Evolutionary conservation across 2,888 invertebrate genomes (phyloP).

Genomic region (Phalera bucephala): DNA sequence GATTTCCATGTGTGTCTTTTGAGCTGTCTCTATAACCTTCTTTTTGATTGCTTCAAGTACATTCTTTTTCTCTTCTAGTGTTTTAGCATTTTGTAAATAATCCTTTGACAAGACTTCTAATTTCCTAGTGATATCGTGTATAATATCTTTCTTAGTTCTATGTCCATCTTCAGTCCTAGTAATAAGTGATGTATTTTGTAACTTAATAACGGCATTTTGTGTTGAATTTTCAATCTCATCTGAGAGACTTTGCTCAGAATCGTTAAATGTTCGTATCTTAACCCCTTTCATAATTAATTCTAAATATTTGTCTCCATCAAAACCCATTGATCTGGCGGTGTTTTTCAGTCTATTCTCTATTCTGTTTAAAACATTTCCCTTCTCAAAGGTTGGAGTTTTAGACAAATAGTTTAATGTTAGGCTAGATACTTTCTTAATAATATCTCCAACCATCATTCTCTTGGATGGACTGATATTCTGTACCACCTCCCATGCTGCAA

Average conservation of each 20-base stretch:
- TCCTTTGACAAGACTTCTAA: constrained; percentile 37
- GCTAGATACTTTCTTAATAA: constrained; percentile 43
- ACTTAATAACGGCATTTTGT: constrained; percentile 2
- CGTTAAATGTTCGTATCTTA: constrained; percentile 29
- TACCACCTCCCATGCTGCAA: constrained; percentile 7
- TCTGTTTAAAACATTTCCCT: constrained; percentile 25
- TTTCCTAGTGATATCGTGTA: constrained; percentile 36
- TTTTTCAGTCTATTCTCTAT: constrained; percentile 43
- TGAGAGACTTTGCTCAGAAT: neutral
- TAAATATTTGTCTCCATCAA: constrained; percentile 44
- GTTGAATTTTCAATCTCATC: neutral
- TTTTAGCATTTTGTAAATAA: constrained; percentile 29
- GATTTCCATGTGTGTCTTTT: constrained; percentile 26
- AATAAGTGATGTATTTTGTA: neutral
- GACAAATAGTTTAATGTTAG: constrained; percentile 33
- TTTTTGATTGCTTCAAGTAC: constrained; percentile 35
- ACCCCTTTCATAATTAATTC: constrained; percentile 56
- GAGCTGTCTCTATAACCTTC: constrained; percentile 28
- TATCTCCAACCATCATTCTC: constrained; percentile 28
- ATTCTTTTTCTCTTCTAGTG: constrained; percentile 29
- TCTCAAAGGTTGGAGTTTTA: constrained; percentile 26
- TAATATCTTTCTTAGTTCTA: constrained; percentile 17
- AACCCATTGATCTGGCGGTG: constrained; percentile 37
- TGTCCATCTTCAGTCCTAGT: constrained; percentile 4
- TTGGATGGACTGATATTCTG: constrained; percentile 15